Evolutionary conservation across 1,140 invertebrate species (phyloP), one percentile per base, ranked within the genome.

Genomic region (Rhysida immarginata): DNA sequence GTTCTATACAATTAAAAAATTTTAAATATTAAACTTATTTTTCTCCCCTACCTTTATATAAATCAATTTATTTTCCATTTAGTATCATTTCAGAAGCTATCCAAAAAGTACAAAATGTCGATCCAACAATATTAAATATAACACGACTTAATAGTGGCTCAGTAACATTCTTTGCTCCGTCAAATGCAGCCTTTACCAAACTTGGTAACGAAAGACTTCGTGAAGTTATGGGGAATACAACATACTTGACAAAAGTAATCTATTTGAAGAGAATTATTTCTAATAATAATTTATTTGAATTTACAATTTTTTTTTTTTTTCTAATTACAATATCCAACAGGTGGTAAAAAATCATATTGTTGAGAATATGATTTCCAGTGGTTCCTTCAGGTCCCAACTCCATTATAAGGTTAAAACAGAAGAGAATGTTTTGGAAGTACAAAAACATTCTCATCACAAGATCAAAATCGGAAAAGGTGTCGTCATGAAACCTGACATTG

Each of bases 91-190:
- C 73, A 26, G 61, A 66, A 25, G 68, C 69, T 1, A 67, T 75
- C 59, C 66, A 71, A 29, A 62, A 60, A 54, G 66, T 72, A 2
- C 62, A 63, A 58, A 48, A 56, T 23, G 52, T 57, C 1, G 64
- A 65, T 13, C 66, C 71, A 0, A 27, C 65, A 21, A 63, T 66
- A 8, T 59, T 72, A 35, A 62, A 62, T 35, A 53, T 65, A 21
- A 59, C 59, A n/a, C 57, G 53, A 0, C 50, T 57, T n/a, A 57
- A 61, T 14, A 59, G 61, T 23, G 62, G 62, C 3, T 67, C 69
- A 1, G 74, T 71, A 54, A 77, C 76, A 2, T 68, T 77, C 14
- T 75, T 78, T 44, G 71, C 73, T 1, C 76, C 76, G 1, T 69
- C 68, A 2, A 72, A 78, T 57, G 60, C 66, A 16, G 75, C 76